Percentiles rank a stretch among this genome's conserved stretches.
phyloP scores from a whole-genome alignment of 2,888 invertebrate genomes.

The Alloplasta piceator region DNA sequence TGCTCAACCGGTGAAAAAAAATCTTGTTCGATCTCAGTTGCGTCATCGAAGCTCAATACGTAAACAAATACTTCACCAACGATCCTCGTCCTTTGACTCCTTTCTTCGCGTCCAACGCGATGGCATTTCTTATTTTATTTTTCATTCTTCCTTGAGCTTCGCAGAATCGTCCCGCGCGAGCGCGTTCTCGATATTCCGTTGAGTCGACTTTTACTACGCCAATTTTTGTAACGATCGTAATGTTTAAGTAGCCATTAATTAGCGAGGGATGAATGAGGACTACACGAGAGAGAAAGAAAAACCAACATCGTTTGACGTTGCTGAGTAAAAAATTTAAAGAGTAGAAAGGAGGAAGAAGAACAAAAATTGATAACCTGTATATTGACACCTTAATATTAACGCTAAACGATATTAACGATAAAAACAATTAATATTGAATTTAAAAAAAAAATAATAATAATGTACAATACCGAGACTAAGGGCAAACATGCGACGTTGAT shows the following conservation, averaged over 20 bases:
- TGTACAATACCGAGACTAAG: conserved; percentile 61
- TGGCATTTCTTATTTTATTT: conserved; percentile 32
- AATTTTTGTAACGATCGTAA: conserved; percentile 67
- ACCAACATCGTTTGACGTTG: conserved; percentile 34
- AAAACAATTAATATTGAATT: conserved; percentile 53
- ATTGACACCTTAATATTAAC: conserved; percentile 61
- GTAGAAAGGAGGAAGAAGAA: conserved; percentile 18
- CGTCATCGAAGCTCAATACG: conserved; percentile 58
- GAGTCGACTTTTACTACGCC: conserved; percentile 63
- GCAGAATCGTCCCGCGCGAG: conserved; percentile 46
- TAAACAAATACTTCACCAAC: conserved; percentile 43
- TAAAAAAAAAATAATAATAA: conserved; percentile 9
- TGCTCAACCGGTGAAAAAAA: conserved; percentile 13
- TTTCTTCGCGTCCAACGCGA: conserved; percentile 34
- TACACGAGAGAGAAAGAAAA: conserved; percentile 5
- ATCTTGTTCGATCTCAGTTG: conserved; percentile 45
- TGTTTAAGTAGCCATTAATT: conserved; percentile 59
- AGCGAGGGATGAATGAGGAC: conserved; percentile 38
- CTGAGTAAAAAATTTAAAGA: conserved; percentile 1
- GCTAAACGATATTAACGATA: conserved; percentile 59
- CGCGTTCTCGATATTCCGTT: conserved; percentile 25
- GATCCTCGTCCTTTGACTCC: not conserved
- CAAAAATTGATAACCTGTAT: conserved; percentile 52
- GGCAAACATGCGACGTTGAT: conserved; percentile 7
- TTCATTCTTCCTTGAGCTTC: conserved; percentile 41